phyloP scores from a whole-genome alignment of 2,113 vertebrate species.

The Shinisaurus crocodilurus region DNA sequence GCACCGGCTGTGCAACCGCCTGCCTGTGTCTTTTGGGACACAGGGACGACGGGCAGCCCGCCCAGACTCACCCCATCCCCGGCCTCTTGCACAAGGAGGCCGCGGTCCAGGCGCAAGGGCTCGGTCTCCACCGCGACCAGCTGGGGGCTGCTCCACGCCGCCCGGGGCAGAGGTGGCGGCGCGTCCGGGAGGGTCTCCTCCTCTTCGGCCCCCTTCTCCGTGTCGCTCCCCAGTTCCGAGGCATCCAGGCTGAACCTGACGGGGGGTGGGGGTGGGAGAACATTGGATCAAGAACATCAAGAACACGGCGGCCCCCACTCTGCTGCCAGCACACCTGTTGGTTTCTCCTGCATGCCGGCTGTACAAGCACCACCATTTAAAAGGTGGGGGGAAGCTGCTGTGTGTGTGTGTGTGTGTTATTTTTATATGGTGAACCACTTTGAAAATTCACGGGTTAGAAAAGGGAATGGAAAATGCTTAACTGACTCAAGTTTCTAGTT shows the following conservation, averaged over 20 bases:
- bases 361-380: neutral
- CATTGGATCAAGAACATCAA: neutral
- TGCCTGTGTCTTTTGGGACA: neutral
- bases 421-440: neutral
- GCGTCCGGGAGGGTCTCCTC: conserved; percentile 49
- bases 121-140: conserved; percentile 61
- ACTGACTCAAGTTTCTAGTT: neutral
- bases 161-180: conserved; percentile 53
- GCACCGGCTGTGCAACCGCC: no score
- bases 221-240: conserved; percentile 78
- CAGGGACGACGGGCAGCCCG: no score
- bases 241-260: conserved; percentile 86
- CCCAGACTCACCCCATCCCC: conserved; percentile 45
- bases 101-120: rapidly evolving
- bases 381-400: no score
- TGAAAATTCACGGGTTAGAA: neutral
- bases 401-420: no score
- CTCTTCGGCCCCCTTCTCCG: conserved; percentile 74
- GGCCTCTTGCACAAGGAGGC: rapidly evolving
- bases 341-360: neutral
- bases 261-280: no score
- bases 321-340: neutral
- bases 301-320: neutral
- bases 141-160: conserved; percentile 32
- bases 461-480: neutral